Evolutionary conservation across 2,797 vertebrate species (phyloP).

Genomic region (Scleropages formosus): DNA sequence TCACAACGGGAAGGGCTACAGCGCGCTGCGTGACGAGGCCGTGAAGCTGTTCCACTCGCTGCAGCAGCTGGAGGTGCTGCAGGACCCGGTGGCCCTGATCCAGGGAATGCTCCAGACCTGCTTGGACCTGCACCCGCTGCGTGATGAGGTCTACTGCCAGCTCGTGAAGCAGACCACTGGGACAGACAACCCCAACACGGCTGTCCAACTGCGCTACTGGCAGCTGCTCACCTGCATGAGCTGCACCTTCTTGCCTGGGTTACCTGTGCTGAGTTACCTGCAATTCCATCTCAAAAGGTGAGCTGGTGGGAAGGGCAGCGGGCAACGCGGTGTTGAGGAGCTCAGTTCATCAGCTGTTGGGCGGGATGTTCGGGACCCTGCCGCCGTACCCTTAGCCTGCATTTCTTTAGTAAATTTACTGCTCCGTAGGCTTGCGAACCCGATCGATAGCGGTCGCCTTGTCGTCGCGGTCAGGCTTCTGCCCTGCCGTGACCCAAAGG

Average conservation of each 20-base stretch:
- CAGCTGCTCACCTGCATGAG: conserved; percentile 97
- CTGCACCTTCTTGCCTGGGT: conserved; percentile 89
- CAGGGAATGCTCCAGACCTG: conserved; percentile 96
- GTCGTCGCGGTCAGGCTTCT: too few relatives aligned
- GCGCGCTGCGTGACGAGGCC: conserved; percentile 86
- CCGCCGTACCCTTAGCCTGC: too few relatives aligned
- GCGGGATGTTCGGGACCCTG: too few relatives aligned
- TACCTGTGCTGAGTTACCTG: conserved; percentile 80
- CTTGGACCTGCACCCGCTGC: conserved; percentile 87
- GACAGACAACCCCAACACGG: conserved; percentile 68
- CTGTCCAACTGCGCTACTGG: conserved; percentile 88
- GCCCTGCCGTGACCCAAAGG: too few relatives aligned
- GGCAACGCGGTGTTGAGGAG: too few relatives aligned
- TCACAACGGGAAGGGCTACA: conserved; percentile 77
- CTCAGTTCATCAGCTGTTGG: too few relatives aligned
- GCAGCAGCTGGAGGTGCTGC: conserved; percentile 84
- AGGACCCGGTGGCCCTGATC: conserved; percentile 83
- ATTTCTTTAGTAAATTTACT: too few relatives aligned
- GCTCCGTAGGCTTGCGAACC: too few relatives aligned
- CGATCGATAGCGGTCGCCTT: too few relatives aligned
- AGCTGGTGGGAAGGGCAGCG: conserved; percentile 42
- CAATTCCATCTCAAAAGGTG: conserved; percentile 87
- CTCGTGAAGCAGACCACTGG: conserved; percentile 94
- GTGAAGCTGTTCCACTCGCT: conserved; percentile 92
- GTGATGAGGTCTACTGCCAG: conserved; percentile 96